Evolutionary conservation across 64 coral and sea anemone genomes (phyloP), one percentile per base, ranked within the genome.

Genomic region (Exaiptasia diaphana): DNA sequence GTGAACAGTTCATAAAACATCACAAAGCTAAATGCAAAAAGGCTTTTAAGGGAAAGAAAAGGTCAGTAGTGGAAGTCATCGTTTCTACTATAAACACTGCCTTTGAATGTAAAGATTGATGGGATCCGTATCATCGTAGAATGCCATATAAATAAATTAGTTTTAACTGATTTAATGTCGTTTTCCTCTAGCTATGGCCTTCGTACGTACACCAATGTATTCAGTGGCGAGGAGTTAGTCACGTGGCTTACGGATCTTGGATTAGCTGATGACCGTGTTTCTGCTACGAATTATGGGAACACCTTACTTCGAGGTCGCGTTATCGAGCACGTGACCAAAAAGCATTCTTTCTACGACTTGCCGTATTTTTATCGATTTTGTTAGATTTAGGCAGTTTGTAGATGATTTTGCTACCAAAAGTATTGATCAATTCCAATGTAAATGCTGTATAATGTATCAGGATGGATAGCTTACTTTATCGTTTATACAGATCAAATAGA

Each of bases 261-360:
- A 27, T 80, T 97, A 56, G 87, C 83, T 10, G 24, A 88, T 12
- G 93, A 97, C 54, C 93, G 93, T 8, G 50, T 76, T 3, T 76
- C 87, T 25, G 93, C 93, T 38, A 81, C 89, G 60, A 26, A 86
- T 33, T 97, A 90, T 87, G 93, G 93, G 35, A 97, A 87, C 58
- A 82, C 75, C 22, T 70, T 97, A 9, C 31, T 97, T 53, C 68
- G 78, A 36, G 93, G 93, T 3, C 61, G 87, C 34, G 38, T 97
- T 7, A 97, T 97, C 28, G 63, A 59, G 49, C 93, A 97, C 82
- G 82, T 90, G 41, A 54, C 62, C 5, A 86, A 82, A 38, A 76
- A 79, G 13, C 88, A 90, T 45, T 80, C 80, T 82, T 97, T 90
- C 78, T 65, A 81, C 41, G 93, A 97, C 59, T 75, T 79, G 50